A percentile compares a stretch with the other conserved stretches of the same genome.
Conservation (phyloP, 2,797 vertebrate genomes). For the Nannoperca australis region DNA sequence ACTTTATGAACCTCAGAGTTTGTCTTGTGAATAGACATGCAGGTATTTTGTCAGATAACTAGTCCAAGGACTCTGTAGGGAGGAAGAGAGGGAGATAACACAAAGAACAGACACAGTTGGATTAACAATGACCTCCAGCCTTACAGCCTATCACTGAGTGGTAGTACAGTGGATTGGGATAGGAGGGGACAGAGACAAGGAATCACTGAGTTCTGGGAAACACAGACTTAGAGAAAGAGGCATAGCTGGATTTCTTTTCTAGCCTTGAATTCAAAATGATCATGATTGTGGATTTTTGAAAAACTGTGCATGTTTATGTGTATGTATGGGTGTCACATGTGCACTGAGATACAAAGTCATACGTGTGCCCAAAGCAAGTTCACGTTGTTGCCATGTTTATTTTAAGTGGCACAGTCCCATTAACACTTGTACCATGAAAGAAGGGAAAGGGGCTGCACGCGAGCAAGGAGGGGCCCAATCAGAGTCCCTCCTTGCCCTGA, state of each 20-base stretch:
- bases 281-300: not conserved
- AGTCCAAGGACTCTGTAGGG: slow-evolving; percentile 71
- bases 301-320: not conserved
- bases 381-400: slow-evolving; percentile 48
- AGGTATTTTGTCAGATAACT: slow-evolving; percentile 76
- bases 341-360: not conserved
- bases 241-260: not conserved
- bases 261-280: slow-evolving; percentile 4
- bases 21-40: slow-evolving; percentile 31
- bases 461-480: slow-evolving; percentile 83
- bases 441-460: slow-evolving; percentile 71
- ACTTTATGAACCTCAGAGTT: slow-evolving; percentile 20
- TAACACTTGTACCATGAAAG: slow-evolving; percentile 61
- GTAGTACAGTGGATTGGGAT: slow-evolving; percentile 2
- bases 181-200: slow-evolving; percentile 1
- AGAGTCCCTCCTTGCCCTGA: slow-evolving; percentile 77
- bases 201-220: slow-evolving; percentile 3
- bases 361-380: not conserved
- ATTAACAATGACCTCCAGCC: slow-evolving; percentile 57
- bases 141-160: slow-evolving; percentile 38
- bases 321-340: not conserved
- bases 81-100: slow-evolving; percentile 61
- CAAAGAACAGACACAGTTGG: slow-evolving; percentile 34
- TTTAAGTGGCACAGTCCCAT: slow-evolving; percentile 61
- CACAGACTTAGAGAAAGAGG: not conserved